Conservation (phyloP, 2,797 vertebrate species). For the Acanthurus lineatus region DNA sequence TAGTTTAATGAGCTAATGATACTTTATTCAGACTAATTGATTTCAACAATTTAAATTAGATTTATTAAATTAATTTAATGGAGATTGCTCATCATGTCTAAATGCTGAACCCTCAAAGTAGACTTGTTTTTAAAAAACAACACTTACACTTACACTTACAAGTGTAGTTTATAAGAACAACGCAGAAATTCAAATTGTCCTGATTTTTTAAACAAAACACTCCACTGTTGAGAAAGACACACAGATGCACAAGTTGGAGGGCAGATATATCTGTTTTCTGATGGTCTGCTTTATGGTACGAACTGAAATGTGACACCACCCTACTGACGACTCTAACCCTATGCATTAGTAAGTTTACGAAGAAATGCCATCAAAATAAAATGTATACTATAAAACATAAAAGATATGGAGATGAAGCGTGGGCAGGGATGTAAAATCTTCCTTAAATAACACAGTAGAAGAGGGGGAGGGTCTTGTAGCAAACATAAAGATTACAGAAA, state of each 20-base stretch:
- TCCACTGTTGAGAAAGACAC: neutral
- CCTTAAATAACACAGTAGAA: neutral
- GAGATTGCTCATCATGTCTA: neutral
- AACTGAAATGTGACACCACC: no score
- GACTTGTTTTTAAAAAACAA: neutral
- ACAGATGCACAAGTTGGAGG: neutral
- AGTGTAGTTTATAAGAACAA: neutral
- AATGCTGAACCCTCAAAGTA: neutral
- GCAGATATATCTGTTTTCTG: neutral
- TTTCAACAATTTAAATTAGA: slow-evolving; percentile 3
- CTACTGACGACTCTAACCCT: no score
- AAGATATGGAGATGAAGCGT: neutral
- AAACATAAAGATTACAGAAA: neutral
- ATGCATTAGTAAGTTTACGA: neutral
- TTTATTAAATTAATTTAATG: neutral
- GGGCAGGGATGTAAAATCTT: neutral
- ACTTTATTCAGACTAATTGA: neutral
- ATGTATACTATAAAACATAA: neutral
- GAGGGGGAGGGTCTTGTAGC: neutral
- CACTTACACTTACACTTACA: no score
- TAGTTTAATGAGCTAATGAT: neutral
- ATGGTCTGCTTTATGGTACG: no score
- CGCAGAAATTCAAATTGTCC: neutral
- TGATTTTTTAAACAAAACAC: neutral
- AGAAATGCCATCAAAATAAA: neutral